Base-by-base conservation (phyloP, 2,888 invertebrate genomes). In the Tipula vernalis region DNA sequence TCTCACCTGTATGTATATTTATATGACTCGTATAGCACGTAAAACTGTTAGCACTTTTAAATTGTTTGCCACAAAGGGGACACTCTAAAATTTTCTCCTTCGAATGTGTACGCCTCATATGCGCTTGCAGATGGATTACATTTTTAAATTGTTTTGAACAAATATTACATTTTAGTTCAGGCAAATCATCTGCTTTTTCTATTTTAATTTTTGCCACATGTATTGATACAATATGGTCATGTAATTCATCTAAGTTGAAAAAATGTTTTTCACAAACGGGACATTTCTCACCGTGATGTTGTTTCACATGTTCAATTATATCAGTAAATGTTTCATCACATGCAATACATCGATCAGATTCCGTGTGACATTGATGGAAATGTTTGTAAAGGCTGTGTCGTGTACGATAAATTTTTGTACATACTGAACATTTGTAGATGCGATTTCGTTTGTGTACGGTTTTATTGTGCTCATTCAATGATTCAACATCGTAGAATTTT, bases 41-140 rank as follows among this genome's bases (percentile, higher is more conserved):
- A 42, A 85, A 85, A 85, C 85, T 85, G 42, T 85, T 85, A 28
- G 85, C 85, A 85, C 85, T 85, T 85, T 85, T 85, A 18, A 85
- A 85, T 85, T 85, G 85, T 85, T 85, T 85, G 5, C 85, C 85
- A 44, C 85, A 85, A 44, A 85, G 42, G 4, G 85, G 85, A 18
- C 85, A 85, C 10, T 85, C 85, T 42, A 85, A 42, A 18, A 85
- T 42, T 42, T 85, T 85, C 15, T 42, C 42, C 44, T 85, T 85
- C 5, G 85, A 85, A 42, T 85, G 85, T 12, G 85, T 85, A 15
- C 85, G 85, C 42, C 42, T 4, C 39, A 42, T 42, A 85, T 85
- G 85, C 12, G 85, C 85, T 12, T 85, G 85, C 15, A 85, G 18
- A 85, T 85, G 85, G 4, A 85, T 85, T 15, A 42, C 42, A 85